Base-by-base conservation (phyloP, 2,113 vertebrate species). In the Gadus chalcogrammus region DNA sequence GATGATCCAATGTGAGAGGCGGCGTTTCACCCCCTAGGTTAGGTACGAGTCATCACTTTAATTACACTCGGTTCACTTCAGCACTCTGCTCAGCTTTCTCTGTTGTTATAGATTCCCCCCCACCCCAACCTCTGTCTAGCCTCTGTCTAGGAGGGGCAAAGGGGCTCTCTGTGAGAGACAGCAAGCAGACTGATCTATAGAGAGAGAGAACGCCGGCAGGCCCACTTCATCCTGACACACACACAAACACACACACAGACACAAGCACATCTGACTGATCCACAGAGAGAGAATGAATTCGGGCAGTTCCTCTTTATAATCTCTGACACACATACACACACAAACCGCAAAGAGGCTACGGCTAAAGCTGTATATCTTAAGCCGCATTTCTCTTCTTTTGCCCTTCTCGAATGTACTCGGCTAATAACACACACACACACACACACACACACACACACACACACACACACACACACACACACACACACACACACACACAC, bases 11-110 rank as follows among this genome's bases (percentile, higher is more conserved):
- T 87, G 75, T 82, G 71, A 76, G 74, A 87, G 81, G 82, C 85
- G 79, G 79, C 85, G 81, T 82, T 90, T 90, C 86, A 90, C 83
- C 85, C 79, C 75, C 88, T 87, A 89, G 86, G 89, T 91, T 91
- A 88, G 84, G 73, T 82, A 76, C 74, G 84, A 86, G 83, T 88
- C 77, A 87, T 88, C 88, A 86, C 89, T 89, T 88, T 91, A 90
- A 91, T 90, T 85, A 90, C 86, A 85, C 73, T 84, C 76, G 28
- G 77, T 48, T 48, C 42, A 48, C 42, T 48, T 13, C 42, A 13
- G 12, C 42, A 48, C 68, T 85, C 66, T 87, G 85, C 74, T 89
- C 82, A 71, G 88, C 80, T 87, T 90, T 88, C 78, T 61, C 67
- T 87, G 75, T 88, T 9, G 42, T 88, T 82, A 89, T 90, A 77